phyloP scores from a whole-genome alignment of 2,113 vertebrate species.

The Chloropsis hardwickii region DNA sequence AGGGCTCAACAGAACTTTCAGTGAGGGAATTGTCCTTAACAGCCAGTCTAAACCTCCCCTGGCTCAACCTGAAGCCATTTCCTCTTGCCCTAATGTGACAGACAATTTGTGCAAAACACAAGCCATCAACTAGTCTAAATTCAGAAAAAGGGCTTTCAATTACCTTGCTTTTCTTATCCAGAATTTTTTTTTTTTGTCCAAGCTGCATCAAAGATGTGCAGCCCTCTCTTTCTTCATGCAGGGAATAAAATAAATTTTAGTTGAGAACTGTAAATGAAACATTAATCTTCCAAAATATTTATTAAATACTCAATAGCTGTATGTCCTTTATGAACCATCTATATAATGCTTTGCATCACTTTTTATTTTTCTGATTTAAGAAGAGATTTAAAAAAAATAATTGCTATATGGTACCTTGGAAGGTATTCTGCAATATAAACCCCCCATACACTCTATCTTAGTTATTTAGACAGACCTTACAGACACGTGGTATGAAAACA shows the following conservation, averaged over 20 bases:
- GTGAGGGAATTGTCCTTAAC: neutral
- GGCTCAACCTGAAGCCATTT: neutral
- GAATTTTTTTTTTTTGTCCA: neutral
- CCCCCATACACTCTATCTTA: neutral
- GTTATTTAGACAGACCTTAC: neutral
- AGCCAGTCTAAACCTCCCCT: neutral
- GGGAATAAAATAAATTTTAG: neutral
- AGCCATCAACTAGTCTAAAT: neutral
- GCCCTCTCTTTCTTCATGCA: neutral
- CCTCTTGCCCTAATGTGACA: neutral
- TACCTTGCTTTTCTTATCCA: neutral
- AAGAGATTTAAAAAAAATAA: neutral
- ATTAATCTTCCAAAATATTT: neutral
- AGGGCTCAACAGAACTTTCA: neutral
- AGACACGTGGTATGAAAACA: neutral
- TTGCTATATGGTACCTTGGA: neutral
- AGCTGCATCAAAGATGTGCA: neutral
- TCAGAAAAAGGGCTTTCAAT: neutral
- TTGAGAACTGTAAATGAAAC: neutral
- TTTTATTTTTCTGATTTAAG: neutral
- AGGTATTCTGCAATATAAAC: neutral
- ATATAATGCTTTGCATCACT: neutral
- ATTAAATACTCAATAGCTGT: neutral
- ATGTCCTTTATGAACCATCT: neutral
- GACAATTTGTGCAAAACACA: neutral